Conservation (phyloP, 2,888 invertebrate genomes). For the Chirona hameri region DNA sequence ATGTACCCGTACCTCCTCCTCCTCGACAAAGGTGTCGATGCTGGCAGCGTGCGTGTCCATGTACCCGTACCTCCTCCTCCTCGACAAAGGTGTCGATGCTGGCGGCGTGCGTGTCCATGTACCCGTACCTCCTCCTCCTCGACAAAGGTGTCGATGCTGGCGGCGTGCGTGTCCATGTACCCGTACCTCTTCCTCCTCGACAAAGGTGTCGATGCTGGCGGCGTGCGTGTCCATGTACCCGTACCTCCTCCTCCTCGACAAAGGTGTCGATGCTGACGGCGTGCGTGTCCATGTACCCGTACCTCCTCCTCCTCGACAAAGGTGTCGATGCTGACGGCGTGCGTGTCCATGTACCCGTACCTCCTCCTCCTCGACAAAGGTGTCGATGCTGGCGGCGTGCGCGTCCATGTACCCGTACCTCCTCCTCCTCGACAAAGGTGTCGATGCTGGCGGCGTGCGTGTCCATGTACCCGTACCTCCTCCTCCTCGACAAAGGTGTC, state of each 20-base stretch:
- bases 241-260: constrained; percentile 74
- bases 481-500: constrained; percentile 74
- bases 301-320: constrained; percentile 77
- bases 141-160: constrained; percentile 66
- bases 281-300: constrained; percentile 62
- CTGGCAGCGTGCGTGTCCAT: constrained; percentile 68
- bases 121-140: constrained; percentile 73
- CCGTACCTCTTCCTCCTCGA: constrained; percentile 73
- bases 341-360: constrained; percentile 63
- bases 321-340: constrained; percentile 67
- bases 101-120: constrained; percentile 66
- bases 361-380: constrained; percentile 74
- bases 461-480: constrained; percentile 64
- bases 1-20: constrained; percentile 67
- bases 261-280: constrained; percentile 68
- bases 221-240: constrained; percentile 65
- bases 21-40: constrained; percentile 70
- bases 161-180: constrained; percentile 67
- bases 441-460: constrained; percentile 70
- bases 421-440: constrained; percentile 72
- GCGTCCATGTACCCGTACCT: constrained; percentile 65
- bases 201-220: constrained; percentile 65
- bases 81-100: constrained; percentile 70
- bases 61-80: constrained; percentile 68
- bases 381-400: constrained; percentile 67